Evolutionary conservation across 2,113 vertebrate genomes (phyloP).

Genomic region (Muntiacus reevesi): DNA sequence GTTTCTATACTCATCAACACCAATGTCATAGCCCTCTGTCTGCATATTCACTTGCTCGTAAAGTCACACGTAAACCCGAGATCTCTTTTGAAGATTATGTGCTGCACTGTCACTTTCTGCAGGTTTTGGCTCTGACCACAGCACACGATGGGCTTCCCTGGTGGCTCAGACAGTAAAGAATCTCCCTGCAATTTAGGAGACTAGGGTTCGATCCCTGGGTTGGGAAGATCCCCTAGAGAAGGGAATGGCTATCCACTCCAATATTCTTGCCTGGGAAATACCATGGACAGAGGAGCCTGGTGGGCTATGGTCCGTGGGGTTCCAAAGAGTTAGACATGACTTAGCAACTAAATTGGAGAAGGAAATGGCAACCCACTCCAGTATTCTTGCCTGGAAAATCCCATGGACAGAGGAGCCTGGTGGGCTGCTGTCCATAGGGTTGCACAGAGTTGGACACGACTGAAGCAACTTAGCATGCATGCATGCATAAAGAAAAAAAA

Average conservation of each 20-base stretch:
- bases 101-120: background rate
- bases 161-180: background rate
- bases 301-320: too few relatives aligned
- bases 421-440: background rate
- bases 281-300: too few relatives aligned
- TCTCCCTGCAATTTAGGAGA: background rate
- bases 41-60: background rate
- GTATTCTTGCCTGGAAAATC: background rate
- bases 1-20: background rate
- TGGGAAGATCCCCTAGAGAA: background rate
- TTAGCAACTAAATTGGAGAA: background rate
- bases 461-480: background rate
- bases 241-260: background rate
- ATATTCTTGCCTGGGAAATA: background rate
- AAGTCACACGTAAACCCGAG: background rate
- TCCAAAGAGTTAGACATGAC: background rate
- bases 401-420: background rate
- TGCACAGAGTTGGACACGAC: background rate
- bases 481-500: background rate
- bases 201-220: background rate
- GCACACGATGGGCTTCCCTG: background rate
- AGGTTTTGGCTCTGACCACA: background rate
- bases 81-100: background rate
- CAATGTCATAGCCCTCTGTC: background rate
- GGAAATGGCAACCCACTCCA: background rate